Percentiles rank a stretch among this genome's conserved stretches.
phyloP scores from a whole-genome alignment of 2,113 vertebrate species.

The Eurystomus gularis region DNA sequence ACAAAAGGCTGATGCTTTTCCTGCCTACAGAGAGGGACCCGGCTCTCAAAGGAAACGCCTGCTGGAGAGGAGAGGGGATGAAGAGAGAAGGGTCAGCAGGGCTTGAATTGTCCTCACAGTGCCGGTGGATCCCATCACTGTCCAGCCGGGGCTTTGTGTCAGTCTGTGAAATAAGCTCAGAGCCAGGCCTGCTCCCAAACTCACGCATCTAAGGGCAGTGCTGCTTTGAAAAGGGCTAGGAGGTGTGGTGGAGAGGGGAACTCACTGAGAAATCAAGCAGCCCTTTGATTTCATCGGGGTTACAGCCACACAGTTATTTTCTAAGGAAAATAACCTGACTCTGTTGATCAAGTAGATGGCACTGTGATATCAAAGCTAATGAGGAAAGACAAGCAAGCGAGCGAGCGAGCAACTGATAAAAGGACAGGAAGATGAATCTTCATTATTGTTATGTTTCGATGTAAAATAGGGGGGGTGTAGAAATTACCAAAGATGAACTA shows the following conservation, averaged over 20 bases:
- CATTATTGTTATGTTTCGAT: neutral
- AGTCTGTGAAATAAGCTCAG: neutral
- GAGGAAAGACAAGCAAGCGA: neutral
- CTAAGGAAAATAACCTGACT: constrained; percentile 31
- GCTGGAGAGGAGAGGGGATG: neutral
- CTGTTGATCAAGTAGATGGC: constrained; percentile 59
- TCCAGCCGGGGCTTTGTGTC: neutral
- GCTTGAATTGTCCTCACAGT: neutral
- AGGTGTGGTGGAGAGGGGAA: neutral
- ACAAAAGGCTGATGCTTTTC: neutral
- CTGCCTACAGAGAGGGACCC: neutral
- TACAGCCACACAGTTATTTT: neutral
- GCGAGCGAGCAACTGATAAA: neutral
- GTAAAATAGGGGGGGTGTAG: neutral
- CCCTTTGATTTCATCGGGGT: constrained; percentile 26
- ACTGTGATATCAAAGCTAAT: constrained; percentile 58
- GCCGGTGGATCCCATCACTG: neutral
- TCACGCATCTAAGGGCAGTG: neutral
- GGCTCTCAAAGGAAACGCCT: neutral
- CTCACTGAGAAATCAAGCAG: neutral
- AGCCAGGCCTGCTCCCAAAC: neutral
- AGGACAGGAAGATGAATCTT: constrained; percentile 5
- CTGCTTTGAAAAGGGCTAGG: neutral
- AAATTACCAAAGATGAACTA: neutral
- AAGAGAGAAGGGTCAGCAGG: neutral